Evolutionary conservation across 1,140 invertebrate genomes (phyloP).

Genomic region (Nautilus pompilius): DNA sequence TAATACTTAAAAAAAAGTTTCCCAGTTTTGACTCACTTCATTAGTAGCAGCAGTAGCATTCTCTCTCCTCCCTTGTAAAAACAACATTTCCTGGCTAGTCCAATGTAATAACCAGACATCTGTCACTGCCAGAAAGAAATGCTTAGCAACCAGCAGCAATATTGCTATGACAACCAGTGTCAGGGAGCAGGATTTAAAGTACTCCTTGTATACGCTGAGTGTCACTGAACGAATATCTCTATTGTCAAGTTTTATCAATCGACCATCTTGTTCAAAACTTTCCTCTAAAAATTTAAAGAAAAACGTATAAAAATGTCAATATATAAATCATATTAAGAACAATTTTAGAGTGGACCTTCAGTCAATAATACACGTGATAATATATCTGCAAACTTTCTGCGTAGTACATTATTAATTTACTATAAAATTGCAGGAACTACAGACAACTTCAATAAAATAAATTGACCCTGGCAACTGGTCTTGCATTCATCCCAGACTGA

Average conservation of each 20-base stretch:
- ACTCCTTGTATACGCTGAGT: constrained; percentile 63
- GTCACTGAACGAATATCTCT: constrained; percentile 66
- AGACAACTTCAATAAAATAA: no score
- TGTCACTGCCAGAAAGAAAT: constrained; percentile 27
- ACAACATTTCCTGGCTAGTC: neutral
- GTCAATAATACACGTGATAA: no score
- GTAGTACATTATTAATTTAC: no score
- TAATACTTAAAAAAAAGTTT: neutral
- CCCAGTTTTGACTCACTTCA: neutral
- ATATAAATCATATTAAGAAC: neutral
- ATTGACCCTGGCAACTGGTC: no score
- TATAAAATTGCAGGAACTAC: no score
- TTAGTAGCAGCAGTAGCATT: neutral
- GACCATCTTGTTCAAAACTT: constrained; percentile 20
- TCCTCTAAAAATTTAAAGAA: neutral
- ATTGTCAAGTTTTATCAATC: constrained; percentile 59
- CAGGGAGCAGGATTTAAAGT: constrained; percentile 65
- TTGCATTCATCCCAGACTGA: no score
- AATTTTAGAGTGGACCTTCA: no score
- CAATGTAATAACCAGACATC: constrained; percentile 38
- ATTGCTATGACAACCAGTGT: constrained; percentile 56
- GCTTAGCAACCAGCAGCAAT: constrained; percentile 23
- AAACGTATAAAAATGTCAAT: neutral
- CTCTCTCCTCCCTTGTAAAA: neutral
- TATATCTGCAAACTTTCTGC: no score